Base-by-base conservation (phyloP, 2,888 invertebrate species). In the Ceraclea dissimilis region DNA sequence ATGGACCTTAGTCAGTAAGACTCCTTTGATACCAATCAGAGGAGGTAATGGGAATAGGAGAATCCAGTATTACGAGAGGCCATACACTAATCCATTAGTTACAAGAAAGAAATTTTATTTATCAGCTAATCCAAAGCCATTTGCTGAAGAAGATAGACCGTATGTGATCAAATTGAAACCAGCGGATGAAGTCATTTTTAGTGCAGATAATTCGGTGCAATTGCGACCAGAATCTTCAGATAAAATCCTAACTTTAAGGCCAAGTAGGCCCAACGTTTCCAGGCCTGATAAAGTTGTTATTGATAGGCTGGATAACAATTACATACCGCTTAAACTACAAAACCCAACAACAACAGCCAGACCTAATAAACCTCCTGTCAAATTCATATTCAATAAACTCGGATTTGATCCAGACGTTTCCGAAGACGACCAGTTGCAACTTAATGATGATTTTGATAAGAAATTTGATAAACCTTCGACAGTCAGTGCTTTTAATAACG, bases 1-100 rank as follows among this genome's bases (percentile, higher is more conserved):
- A 47, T 62, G 62, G 62, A 60, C 60, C 1, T 54, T 62, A 1
- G 49, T 62, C 6, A 60, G 60, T 33, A 62, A 62, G 43, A 60
- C 58, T n/a, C 62, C 62, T 18, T n/a, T 51, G n/a, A 58, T 62
- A n/a, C 62, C 62, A 2, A 21, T 61, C 16, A 57, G 48, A n/a
- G 51, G 53, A 19, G 17, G 16, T 16, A 22, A 8, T 16, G 33
- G 21, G 13, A 48, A 54, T 6, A 55, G 56, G 39, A 48, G 51
- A 13, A 51, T 62, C 0, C 62, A 62, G 18, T 62, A 60, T 46
- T 62, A 60, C 31, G 60, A 62, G 48, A 53, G 54, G 17, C 34
- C 51, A 2, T 19, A n/a, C 22, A 31, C 52, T 2, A 52, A 57
- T 43, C 51, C 51, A 19, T 58, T 51, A 22, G 52, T 49, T n/a